Base-by-base conservation (phyloP, 2,797 vertebrate genomes). In the Eremophila alpestris region DNA sequence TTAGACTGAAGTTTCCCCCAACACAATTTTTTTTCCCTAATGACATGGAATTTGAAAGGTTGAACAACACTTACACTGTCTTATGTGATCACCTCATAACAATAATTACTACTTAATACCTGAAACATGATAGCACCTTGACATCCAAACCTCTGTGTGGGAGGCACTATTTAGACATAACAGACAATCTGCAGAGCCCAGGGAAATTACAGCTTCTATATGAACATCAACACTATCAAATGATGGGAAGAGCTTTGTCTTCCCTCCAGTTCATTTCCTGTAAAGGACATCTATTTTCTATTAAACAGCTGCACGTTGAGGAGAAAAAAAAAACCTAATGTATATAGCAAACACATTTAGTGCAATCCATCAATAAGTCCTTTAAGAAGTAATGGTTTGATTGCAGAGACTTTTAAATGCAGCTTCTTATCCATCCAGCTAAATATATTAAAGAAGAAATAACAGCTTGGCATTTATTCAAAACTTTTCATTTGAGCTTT, bases 121-220 rank as follows among this genome's bases (percentile, higher is more conserved):
- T 73, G 59, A 79, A 90, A 90, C 46, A 38, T 8, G 62, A 77
- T 69, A 89, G 69, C 41, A 75, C 58, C 78, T 89, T 67, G 79
- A 92, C 86, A 93, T 79, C 78, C 76, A 95, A 90, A 51, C 30
- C 79, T 81, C 48, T 26, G 79, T 1, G 69, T 93, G 87, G 93
- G 85, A 96, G 80, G 80, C 85, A 70, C 75, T 92, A 36, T 80
- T 90, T 65, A 94, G 91, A 79, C 78, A 55, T 60, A 95, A 87
- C 81, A 94, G 77, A 90, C 54, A 77, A 86, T 43, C 77, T 70
- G 30, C 90, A 82, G 63, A 89, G 59, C 29, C 49, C 75, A 75
- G 65, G 75, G 51, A 87, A 93, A 90, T 21, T 68, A 46, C 68
- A 83, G 89, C 73, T 75, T 68, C 73, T 71, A 6, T 8, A 52